These are phyloP conservation scores for Eledone cirrhosa DNA, from an alignment of 2,888 invertebrate species.

Conservation along the genomic window DNA sequence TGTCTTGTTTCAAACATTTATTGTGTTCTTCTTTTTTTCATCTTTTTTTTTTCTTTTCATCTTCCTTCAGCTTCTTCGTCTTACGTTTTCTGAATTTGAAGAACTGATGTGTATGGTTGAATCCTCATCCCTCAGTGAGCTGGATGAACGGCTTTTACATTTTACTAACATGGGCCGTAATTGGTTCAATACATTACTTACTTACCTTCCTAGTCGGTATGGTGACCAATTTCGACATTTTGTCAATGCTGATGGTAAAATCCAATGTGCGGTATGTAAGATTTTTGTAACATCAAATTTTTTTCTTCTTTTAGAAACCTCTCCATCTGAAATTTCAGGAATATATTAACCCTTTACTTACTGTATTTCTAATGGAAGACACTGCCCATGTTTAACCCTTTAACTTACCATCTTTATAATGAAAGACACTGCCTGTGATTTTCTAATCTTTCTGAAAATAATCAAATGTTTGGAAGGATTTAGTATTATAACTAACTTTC, in stretches of 20 bases:
- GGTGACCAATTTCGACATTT: conserved; percentile 72
- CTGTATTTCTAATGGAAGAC: too few relatives aligned
- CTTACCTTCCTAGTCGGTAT: conserved; percentile 73
- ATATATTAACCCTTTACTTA: too few relatives aligned
- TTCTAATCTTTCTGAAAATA: too few relatives aligned
- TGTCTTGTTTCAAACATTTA: background rate
- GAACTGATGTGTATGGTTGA: conserved; percentile 73
- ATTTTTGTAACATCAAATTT: background rate
- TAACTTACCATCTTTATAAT: too few relatives aligned
- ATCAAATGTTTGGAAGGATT: too few relatives aligned
- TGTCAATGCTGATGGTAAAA: conserved; percentile 72
- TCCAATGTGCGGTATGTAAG: conserved; percentile 71
- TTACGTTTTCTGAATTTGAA: conserved; percentile 74
- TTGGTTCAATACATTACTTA: conserved; percentile 76
- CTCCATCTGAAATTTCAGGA: too few relatives aligned
- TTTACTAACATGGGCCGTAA: conserved; percentile 73
- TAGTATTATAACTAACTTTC: too few relatives aligned
- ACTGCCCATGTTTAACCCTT: too few relatives aligned
- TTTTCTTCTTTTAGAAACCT: too few relatives aligned
- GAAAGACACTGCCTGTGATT: too few relatives aligned
- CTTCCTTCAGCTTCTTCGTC: conserved; percentile 42
- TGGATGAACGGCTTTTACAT: conserved; percentile 73
- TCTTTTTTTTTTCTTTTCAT: background rate
- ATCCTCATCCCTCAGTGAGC: conserved; percentile 71
- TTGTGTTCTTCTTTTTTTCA: background rate